Evolutionary conservation across 2,113 vertebrate genomes (phyloP), one percentile per base, ranked within the genome.

Genomic region (Bufo gargarizans): DNA sequence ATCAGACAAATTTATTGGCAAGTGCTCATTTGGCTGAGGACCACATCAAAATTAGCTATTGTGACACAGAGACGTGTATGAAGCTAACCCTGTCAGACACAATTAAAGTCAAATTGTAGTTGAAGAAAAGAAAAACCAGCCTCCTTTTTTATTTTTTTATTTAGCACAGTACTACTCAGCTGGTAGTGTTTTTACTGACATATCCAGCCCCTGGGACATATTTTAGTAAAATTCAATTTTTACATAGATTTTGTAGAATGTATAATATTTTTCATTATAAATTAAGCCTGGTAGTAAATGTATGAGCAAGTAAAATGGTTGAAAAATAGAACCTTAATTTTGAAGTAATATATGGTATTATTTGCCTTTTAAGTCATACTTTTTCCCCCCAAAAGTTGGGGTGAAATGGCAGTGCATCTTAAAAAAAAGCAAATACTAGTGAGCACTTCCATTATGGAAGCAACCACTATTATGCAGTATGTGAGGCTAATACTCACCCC

Each of bases 61-160:
- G 67, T 88, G 86, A 88, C 79, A 88, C 45, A 61, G 67, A 87
- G 79, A 88, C 76, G 79, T 82, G 69, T 59, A 88, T 76, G 79
- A 82, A 88, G 79, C 86, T 79, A 81, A 63, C 78, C 63, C 86
- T 87, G 86, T 88, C 86, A 88, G 86, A 76, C 78, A 76, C 78
- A 88, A 88, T 82, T 88, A 88, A 88, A 82, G 67, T 82, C 67
- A 88, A 82, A 61, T 49, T 82, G 86, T 55, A 82, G 86, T 71
- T 71, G n/a, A 82, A 82, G 69, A 72, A 78, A 88, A 76, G 65
- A 33, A 87, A 81, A 87, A 47, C 5, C 77, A 87, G 43, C 50
- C 47, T 82, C 78, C 53, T 43, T 61, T 80, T 87, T 81, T 33
- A 71, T 87, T 81, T 33, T 6, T 74, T 63, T 65, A 50, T 49